phyloP scores from a whole-genome alignment of 2,797 vertebrate genomes.

The Rhodeus uyekii region DNA sequence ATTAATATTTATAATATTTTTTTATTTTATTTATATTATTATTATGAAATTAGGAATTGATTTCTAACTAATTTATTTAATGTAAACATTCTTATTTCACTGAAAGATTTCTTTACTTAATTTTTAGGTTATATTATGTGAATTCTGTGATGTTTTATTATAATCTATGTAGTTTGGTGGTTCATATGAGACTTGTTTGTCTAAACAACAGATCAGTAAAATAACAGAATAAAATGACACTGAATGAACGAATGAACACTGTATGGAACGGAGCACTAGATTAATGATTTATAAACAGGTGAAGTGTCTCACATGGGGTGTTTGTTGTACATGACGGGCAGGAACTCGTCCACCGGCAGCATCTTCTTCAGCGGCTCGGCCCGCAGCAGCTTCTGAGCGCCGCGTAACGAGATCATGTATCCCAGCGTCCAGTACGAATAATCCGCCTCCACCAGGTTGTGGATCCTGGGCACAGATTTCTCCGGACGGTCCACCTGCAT shows the following conservation, averaged over 20 bases:
- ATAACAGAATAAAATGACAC: no score
- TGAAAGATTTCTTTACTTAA: no score
- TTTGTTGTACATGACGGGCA: conserved; percentile 75
- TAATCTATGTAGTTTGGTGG: no score
- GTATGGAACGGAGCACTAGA: not conserved
- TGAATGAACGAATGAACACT: not conserved
- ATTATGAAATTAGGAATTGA: no score
- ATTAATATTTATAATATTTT: no score
- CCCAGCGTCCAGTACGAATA: conserved; percentile 77
- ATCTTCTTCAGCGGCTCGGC: conserved; percentile 67
- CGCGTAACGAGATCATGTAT: conserved; percentile 65
- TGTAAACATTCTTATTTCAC: no score
- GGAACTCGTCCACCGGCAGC: conserved; percentile 74
- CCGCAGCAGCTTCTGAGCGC: conserved; percentile 67
- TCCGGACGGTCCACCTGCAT: conserved; percentile 66
- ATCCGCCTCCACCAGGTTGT: conserved; percentile 67
- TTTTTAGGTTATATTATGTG: no score
- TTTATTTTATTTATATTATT: no score
- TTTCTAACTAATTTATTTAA: no score
- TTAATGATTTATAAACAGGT: not conserved
- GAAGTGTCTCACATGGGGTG: conserved; percentile 68
- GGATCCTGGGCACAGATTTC: conserved; percentile 63
- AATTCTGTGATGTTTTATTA: no score
- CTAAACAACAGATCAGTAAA: no score
- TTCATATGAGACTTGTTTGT: no score